phyloP scores from a whole-genome alignment of 2,797 vertebrate species.

The Nannoperca obscura region DNA sequence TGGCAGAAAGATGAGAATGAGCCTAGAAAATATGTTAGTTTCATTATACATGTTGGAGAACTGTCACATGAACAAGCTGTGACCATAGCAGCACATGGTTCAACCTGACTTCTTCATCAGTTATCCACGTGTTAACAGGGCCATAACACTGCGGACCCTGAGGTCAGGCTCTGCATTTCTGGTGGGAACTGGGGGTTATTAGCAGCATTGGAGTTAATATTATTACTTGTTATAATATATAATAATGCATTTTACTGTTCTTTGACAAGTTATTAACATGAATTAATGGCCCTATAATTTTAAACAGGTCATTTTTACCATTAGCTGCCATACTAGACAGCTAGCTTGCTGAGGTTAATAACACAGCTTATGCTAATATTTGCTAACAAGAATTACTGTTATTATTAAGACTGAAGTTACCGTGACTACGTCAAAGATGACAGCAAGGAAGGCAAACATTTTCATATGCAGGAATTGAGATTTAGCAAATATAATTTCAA shows the following conservation, averaged over 20 bases:
- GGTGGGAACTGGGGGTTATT: not conserved
- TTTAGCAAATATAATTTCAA: not conserved
- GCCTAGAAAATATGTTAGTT: not conserved
- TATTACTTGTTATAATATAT: too few relatives aligned
- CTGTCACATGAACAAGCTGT: slow-evolving; percentile 21
- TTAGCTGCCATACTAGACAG: not conserved
- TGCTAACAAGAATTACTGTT: not conserved
- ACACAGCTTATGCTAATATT: not conserved
- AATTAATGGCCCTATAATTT: not conserved
- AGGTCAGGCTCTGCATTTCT: slow-evolving; percentile 7
- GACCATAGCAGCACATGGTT: slow-evolving; percentile 5
- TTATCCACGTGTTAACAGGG: not conserved
- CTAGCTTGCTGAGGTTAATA: not conserved
- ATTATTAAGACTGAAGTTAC: not conserved
- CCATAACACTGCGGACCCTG: not conserved
- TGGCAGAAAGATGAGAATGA: not conserved
- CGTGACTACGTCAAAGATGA: not conserved
- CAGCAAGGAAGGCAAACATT: not conserved
- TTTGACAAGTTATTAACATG: not conserved
- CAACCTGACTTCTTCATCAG: not conserved
- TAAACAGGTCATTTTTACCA: not conserved
- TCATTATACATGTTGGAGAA: not conserved
- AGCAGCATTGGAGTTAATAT: not conserved
- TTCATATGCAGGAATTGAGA: not conserved
- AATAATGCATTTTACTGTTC: too few relatives aligned